These are phyloP conservation scores for Chironomus tentans DNA, from an alignment of 2,888 invertebrate genomes.

Conservation along the genomic window DNA sequence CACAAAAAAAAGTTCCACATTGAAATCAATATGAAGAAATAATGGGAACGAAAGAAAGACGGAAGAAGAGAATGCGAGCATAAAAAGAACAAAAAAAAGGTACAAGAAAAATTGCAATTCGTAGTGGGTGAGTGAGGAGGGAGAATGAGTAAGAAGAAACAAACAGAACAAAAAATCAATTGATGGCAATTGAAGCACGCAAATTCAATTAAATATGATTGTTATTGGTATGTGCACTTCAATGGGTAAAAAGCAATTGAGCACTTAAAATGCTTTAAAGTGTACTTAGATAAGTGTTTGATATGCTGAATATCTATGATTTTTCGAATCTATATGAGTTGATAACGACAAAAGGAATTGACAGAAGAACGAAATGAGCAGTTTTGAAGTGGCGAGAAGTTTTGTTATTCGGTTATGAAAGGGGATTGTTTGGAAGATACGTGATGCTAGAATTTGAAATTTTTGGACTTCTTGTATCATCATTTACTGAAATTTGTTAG, in stretches of 20 bases:
- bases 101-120: background rate
- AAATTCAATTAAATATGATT: conserved; percentile 21
- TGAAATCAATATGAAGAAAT: background rate
- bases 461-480: too few species aligned
- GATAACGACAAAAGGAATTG: too few species aligned
- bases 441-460: too few species aligned
- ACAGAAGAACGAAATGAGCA: too few species aligned
- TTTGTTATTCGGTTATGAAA: too few species aligned
- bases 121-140: background rate
- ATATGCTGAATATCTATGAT: too few species aligned
- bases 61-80: background rate
- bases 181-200: conserved; percentile 14
- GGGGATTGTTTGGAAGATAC: too few species aligned
- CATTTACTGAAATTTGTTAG: too few species aligned
- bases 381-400: too few species aligned
- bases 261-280: background rate
- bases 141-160: background rate
- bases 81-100: too few species aligned
- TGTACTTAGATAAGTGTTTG: background rate
- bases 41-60: background rate
- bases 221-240: background rate
- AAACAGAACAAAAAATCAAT: conserved; percentile 8
- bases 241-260: background rate
- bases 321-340: too few species aligned
- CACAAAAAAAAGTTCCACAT: background rate